Evolutionary conservation across 2,888 invertebrate species (phyloP).

Genomic region (Torymus texanus): DNA sequence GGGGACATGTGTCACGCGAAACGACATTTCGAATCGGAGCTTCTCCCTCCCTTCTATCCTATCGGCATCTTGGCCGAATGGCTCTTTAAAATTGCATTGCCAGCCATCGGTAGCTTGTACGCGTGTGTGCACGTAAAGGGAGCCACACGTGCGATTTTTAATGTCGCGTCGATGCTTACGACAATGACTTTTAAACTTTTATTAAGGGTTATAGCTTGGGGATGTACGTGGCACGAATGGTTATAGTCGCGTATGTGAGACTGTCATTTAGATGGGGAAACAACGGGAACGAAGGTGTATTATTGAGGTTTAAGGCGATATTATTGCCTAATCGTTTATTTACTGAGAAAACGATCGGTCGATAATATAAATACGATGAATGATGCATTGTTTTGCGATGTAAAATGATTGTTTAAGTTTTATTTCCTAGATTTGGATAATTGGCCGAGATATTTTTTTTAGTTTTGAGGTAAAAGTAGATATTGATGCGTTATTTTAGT

Average conservation of each 20-base stretch:
- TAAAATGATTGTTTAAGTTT: no score
- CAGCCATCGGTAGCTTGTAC: conserved; percentile 60
- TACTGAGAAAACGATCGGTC: not conserved
- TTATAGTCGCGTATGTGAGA: conserved; percentile 54
- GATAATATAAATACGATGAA: no score
- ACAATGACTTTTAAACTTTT: conserved; percentile 75
- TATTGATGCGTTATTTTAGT: no score
- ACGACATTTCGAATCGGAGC: conserved; percentile 36
- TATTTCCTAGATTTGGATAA: no score
- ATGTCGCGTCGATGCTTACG: conserved; percentile 72
- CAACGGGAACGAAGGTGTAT: not conserved
- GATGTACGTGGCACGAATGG: conserved; percentile 71
- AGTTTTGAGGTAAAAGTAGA: no score
- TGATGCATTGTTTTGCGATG: no score
- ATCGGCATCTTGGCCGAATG: conserved; percentile 22
- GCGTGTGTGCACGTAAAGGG: conserved; percentile 64
- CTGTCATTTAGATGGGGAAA: not conserved
- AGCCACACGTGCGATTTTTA: conserved; percentile 73
- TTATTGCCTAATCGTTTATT: conserved; percentile 25
- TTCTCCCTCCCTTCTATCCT: no score
- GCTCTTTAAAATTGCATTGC: conserved; percentile 74
- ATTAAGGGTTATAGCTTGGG: conserved; percentile 70
- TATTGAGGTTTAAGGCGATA: conserved; percentile 11
- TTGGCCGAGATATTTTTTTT: no score
- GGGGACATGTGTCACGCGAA: conserved; percentile 73